Evolutionary conservation across 2,113 vertebrate genomes (phyloP).

Genomic region (Perca flavescens): DNA sequence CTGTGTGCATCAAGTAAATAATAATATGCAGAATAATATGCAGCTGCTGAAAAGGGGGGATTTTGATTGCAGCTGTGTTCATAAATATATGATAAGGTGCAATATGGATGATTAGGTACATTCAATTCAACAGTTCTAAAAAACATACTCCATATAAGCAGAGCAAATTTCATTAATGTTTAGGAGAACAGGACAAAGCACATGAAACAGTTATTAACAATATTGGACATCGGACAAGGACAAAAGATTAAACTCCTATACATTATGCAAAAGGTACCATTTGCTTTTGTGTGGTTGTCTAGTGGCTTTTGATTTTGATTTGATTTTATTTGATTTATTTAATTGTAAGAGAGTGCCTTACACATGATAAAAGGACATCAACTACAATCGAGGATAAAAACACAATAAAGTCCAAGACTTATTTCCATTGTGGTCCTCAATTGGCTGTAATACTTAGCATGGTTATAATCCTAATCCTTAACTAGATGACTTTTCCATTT

Average conservation of each 20-base stretch:
- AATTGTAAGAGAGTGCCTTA: too few species aligned
- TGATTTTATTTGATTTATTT: too few species aligned
- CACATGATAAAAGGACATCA: too few species aligned
- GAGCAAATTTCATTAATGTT: neutral
- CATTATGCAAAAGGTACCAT: conserved; percentile 21
- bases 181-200: neutral
- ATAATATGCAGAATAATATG: neutral
- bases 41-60: neutral
- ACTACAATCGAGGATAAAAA: too few species aligned
- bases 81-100: neutral
- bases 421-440: too few species aligned
- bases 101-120: neutral
- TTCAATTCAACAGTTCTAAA: neutral
- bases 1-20: neutral
- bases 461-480: conserved; percentile 72
- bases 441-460: conserved; percentile 43
- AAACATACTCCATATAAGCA: neutral
- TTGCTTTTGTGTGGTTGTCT: conserved; percentile 14
- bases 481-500: conserved; percentile 38
- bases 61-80: neutral
- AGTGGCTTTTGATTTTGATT: neutral
- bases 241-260: conserved; percentile 33
- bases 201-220: conserved; percentile 7
- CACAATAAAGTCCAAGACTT: too few species aligned
- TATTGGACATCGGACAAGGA: neutral